Evolutionary conservation across 2,888 invertebrate genomes (phyloP), one percentile per base, ranked within the genome.

Genomic region (Stenchaetothrips biformis): DNA sequence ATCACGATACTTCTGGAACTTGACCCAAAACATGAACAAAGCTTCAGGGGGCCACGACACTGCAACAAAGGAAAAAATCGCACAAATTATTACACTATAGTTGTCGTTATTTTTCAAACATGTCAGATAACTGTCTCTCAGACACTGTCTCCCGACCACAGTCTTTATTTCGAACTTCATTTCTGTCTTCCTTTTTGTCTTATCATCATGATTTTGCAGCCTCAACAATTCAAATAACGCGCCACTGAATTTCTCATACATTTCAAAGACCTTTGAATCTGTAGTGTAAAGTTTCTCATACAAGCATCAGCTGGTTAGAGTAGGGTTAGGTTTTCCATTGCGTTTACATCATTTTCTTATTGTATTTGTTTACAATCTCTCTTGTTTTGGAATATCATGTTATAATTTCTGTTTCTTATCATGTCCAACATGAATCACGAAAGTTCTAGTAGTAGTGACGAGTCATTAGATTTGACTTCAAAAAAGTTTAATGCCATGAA

Each of bases 1-100:
- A 89, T 92, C 91, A 88, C 91, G 90, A 86, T 90, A 90, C 86
- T 90, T 91, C 86, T 90, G 89, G 87, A 90, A 90, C 88, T 90
- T 89, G 89, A 90, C 89, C 89, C 90, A 87, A 87, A 85, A 87
- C 88, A 89, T 89, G 87, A 87, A 88, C 86, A 85, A 83, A 81
- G 85, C 84, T 85, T 86, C 85, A 84, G 82, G 82, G 84, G 79
- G 81, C 81, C 84, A 84, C 84, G 84, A 84, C 7, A 74, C 88
- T 88, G 86, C 81, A 88, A 88, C 81, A 85, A 84, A 85, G 85
- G 84, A 83, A 81, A 82, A 83, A 78, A 80, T 37, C 37, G 4
- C n/a, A 37, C 37, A 37, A 37, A 37, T 37, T 37, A 37, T 37
- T 37, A 37, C 37, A 37, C 4, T 37, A 37, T n/a, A n/a, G n/a